Evolutionary conservation across 1,140 invertebrate species (phyloP).

Genomic region (Drosophila sp.): DNA sequence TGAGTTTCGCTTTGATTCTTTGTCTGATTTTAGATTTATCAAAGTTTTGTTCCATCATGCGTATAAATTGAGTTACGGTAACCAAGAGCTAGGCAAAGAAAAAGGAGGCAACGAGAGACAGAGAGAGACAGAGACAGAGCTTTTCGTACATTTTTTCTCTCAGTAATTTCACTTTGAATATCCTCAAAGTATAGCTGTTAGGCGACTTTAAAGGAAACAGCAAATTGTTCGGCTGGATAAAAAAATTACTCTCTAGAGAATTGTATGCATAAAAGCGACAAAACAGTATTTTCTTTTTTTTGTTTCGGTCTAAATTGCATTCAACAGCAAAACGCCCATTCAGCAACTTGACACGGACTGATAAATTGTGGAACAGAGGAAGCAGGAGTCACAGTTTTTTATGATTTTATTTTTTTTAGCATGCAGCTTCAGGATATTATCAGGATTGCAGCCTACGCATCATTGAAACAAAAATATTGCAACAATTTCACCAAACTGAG

Average conservation of each 20-base stretch:
- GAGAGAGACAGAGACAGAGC: not conserved
- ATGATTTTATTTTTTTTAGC: conserved; percentile 5
- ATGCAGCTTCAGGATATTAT: conserved; percentile 37
- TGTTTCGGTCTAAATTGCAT: conserved; percentile 66
- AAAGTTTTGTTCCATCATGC: conserved; percentile 5
- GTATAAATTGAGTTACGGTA: conserved; percentile 1
- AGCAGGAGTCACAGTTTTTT: conserved; percentile 30
- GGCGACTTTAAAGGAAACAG: not conserved
- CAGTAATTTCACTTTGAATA: conserved; percentile 9
- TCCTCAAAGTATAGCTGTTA: not conserved
- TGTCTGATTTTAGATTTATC: not conserved
- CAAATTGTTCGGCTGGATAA: conserved; percentile 14
- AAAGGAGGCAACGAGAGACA: too few species aligned
- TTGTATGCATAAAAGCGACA: conserved; percentile 29
- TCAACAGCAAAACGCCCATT: conserved; percentile 62
- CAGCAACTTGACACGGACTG: conserved; percentile 69
- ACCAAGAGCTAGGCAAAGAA: not conserved
- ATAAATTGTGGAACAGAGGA: conserved; percentile 59
- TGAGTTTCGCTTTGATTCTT: conserved; percentile 19
- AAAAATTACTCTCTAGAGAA: conserved; percentile 10
- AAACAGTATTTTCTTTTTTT: conserved; percentile 40
- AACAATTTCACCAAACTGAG: conserved; percentile 55
- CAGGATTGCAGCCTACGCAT: conserved; percentile 46
- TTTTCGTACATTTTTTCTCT: not conserved
- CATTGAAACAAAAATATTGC: conserved; percentile 57